Conservation (phyloP, 2,113 vertebrate genomes). For the Perca fluviatilis region DNA sequence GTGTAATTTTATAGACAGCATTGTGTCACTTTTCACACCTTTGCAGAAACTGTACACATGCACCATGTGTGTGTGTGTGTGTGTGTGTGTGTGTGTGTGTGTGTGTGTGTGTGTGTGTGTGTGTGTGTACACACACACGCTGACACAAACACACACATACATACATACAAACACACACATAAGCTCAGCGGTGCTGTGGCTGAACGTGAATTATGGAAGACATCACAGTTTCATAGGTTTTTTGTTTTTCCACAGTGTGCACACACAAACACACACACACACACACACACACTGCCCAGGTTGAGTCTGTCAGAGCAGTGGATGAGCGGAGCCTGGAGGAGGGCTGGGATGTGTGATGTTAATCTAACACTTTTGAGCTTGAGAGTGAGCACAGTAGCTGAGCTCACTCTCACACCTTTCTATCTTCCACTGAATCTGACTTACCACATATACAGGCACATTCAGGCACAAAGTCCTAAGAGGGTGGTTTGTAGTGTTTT, state of each 20-base stretch:
- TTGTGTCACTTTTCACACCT: slow-evolving; percentile 51
- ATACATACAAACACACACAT: background rate
- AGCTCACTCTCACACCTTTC: slow-evolving; percentile 55
- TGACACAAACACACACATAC: background rate
- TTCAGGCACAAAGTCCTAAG: background rate
- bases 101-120: background rate
- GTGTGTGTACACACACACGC: background rate
- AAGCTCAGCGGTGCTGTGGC: slow-evolving; percentile 7
- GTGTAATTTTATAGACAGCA: slow-evolving; percentile 27
- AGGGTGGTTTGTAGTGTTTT: background rate
- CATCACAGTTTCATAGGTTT: slow-evolving; percentile 25
- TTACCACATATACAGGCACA: slow-evolving; percentile 8
- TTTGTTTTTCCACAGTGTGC: background rate
- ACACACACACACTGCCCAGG: slow-evolving; percentile 1
- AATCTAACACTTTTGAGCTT: slow-evolving; percentile 65
- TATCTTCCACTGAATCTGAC: slow-evolving; percentile 39
- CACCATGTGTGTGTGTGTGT: background rate
- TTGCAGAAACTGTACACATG: slow-evolving; percentile 41
- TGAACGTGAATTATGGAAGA: slow-evolving; percentile 53
- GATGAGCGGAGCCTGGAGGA: slow-evolving; percentile 35
- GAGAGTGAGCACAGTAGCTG: slow-evolving; percentile 16
- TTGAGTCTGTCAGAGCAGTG: slow-evolving; percentile 21
- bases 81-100: background rate
- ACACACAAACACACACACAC: slow-evolving; percentile 8
- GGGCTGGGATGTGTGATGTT: slow-evolving; percentile 49